A percentile compares a stretch with the other conserved stretches of the same genome.
Conservation (phyloP, 2,888 invertebrate genomes). For the Tinea trinotella region DNA sequence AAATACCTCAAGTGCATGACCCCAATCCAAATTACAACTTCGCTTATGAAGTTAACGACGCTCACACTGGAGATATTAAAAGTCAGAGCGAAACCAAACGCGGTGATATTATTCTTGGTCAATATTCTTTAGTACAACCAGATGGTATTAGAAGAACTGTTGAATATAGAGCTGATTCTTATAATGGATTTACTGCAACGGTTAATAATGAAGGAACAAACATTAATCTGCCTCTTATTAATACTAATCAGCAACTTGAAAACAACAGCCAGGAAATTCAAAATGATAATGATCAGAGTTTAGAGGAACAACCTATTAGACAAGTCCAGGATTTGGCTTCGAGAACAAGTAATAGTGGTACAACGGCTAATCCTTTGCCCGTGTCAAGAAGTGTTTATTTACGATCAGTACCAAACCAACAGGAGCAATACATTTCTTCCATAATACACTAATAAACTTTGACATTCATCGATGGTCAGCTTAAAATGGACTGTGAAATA, state of each 20-base stretch:
- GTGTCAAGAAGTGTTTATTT: slow-evolving; percentile 16
- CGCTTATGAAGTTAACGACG: slow-evolving; percentile 69
- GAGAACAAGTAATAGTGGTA: neutral
- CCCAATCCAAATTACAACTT: slow-evolving; percentile 61
- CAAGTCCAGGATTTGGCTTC: neutral
- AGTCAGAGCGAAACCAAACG: slow-evolving; percentile 64
- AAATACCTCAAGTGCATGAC: slow-evolving; percentile 22
- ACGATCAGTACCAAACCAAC: slow-evolving; percentile 15
- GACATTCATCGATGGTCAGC: neutral
- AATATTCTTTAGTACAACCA: slow-evolving; percentile 67
- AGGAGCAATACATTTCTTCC: slow-evolving; percentile 18
- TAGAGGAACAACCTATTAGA: neutral
- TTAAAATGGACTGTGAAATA: slow-evolving; percentile 8
- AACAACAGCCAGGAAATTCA: neutral
- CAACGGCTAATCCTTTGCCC: neutral
- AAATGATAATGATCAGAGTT: slow-evolving; percentile 10
- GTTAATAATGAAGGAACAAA: slow-evolving; percentile 50
- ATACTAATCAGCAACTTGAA: neutral
- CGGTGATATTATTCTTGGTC: slow-evolving; percentile 66
- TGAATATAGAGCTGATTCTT: slow-evolving; percentile 68
- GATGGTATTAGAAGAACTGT: slow-evolving; percentile 69
- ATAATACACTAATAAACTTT: slow-evolving; percentile 9
- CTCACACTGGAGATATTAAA: slow-evolving; percentile 67
- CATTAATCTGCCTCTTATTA: neutral
- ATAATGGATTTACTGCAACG: slow-evolving; percentile 67